Evolutionary conservation across 2,797 vertebrate genomes (phyloP).

Genomic region (Lepilemur septentrionalis): DNA sequence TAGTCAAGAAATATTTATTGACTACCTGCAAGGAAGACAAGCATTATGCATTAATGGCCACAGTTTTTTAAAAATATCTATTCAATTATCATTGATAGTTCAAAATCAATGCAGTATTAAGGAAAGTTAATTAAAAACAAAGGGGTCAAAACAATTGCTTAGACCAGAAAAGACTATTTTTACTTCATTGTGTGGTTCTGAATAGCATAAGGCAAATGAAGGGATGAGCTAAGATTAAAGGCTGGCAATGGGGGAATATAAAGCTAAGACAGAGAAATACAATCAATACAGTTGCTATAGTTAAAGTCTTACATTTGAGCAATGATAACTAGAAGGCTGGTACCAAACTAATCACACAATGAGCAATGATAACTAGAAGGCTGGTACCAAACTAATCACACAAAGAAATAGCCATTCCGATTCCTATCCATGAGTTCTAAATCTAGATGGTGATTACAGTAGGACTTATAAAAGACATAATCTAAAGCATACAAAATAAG

Average conservation of each 20-base stretch:
- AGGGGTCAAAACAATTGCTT: background rate
- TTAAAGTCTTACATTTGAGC: background rate
- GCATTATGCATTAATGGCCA: background rate
- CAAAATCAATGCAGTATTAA: background rate
- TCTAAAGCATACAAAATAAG: background rate
- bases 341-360: background rate
- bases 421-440: background rate
- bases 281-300: background rate
- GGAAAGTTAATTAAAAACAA: background rate
- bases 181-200: background rate
- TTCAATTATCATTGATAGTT: background rate
- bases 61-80: background rate
- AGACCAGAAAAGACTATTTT: background rate
- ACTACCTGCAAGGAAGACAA: background rate
- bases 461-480: background rate
- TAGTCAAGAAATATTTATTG: background rate
- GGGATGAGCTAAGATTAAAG: background rate
- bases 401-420: background rate
- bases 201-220: background rate
- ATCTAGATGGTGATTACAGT: background rate
- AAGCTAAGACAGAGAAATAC: background rate
- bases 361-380: background rate
- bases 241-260: background rate
- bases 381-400: background rate
- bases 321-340: background rate